A percentile compares a stretch with the other conserved stretches of the same genome.
phyloP scores from a whole-genome alignment of 2,113 vertebrate species.

The Aythya baeri region DNA sequence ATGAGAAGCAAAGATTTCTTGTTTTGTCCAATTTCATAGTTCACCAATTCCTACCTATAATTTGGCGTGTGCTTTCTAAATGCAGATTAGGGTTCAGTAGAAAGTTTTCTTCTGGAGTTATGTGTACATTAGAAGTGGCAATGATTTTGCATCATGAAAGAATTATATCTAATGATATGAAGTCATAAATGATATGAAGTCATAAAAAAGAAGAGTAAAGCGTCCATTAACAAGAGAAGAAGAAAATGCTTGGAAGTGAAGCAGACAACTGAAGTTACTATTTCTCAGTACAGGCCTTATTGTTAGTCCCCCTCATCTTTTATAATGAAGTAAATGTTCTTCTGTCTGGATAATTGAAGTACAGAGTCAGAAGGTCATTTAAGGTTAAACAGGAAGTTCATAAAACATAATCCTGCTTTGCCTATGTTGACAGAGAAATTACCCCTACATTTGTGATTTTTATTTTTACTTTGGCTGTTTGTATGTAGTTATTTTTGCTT shows the following conservation, averaged over 20 bases:
- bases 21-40: neutral
- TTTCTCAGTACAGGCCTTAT: neutral
- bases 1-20: neutral
- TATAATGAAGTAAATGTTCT: neutral
- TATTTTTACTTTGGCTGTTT: neutral
- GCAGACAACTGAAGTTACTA: neutral
- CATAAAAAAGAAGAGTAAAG: neutral
- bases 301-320: neutral
- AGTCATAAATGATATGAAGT: neutral
- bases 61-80: neutral
- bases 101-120: neutral
- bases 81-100: neutral
- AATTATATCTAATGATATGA: neutral
- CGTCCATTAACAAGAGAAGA: neutral
- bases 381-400: neutral
- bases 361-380: neutral
- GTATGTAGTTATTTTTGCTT: neutral
- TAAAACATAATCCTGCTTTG: neutral
- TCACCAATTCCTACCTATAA: neutral
- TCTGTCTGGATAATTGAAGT: conserved; percentile 23
- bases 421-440: neutral
- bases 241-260: neutral
- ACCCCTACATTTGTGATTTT: neutral
- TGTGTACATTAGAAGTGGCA: neutral
- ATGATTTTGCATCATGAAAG: neutral